Conservation (phyloP, 2,888 invertebrate genomes). For the Saturnia japonica region DNA sequence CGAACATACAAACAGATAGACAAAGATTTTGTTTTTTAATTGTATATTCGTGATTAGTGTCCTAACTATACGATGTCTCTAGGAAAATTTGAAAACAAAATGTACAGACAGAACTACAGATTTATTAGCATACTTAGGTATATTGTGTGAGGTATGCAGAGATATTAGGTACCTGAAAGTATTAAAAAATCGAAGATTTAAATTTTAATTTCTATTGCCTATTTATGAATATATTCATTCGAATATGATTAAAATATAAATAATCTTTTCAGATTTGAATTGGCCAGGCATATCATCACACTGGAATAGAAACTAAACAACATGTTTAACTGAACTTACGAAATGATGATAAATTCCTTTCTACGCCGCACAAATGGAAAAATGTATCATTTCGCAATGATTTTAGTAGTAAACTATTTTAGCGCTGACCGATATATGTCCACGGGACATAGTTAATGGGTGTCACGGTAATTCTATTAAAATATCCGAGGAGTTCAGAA, state of each 20-base stretch:
- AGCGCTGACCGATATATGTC: slow-evolving; percentile 62
- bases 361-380: slow-evolving; percentile 29
- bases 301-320: not conserved
- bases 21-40: too few species aligned
- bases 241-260: not conserved
- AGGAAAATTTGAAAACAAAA: too few species aligned
- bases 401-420: slow-evolving; percentile 56
- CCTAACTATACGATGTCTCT: too few species aligned
- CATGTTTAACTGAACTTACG: not conserved
- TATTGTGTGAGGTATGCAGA: too few species aligned
- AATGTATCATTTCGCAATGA: slow-evolving; percentile 47
- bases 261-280: not conserved
- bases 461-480: slow-evolving; percentile 49
- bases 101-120: too few species aligned
- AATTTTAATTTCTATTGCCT: too few species aligned
- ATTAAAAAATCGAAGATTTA: too few species aligned
- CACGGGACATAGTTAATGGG: slow-evolving; percentile 54
- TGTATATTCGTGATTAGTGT: too few species aligned
- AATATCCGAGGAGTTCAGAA: slow-evolving; percentile 32
- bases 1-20: too few species aligned
- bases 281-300: not conserved
- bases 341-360: slow-evolving; percentile 15
- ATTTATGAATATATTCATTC: not conserved
- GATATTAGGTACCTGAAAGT: too few species aligned
- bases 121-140: too few species aligned